Conservation (phyloP, 1,140 invertebrate species). For the Ceratina japonica region DNA sequence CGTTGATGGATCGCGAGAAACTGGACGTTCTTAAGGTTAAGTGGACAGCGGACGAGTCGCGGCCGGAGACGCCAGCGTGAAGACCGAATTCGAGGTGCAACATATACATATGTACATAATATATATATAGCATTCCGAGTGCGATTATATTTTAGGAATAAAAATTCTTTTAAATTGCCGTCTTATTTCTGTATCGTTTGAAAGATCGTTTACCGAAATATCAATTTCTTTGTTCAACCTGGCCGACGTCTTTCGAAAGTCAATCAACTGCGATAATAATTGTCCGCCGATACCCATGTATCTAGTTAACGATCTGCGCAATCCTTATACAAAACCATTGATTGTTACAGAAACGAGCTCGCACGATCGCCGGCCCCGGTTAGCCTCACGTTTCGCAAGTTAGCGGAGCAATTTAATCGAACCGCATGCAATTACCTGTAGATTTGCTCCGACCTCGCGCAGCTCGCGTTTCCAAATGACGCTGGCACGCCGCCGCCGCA, state of each 20-base stretch:
- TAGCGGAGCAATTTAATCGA: slow-evolving; percentile 39
- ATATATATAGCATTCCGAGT: too few relatives aligned
- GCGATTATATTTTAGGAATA: too few relatives aligned
- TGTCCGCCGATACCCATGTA: not conserved
- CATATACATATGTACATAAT: too few relatives aligned
- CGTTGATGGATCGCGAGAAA: slow-evolving; percentile 20
- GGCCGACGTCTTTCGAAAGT: too few relatives aligned
- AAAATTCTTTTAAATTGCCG: too few relatives aligned
- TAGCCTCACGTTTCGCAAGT: slow-evolving; percentile 17
- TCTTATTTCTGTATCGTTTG: too few relatives aligned
- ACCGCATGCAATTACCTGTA: slow-evolving; percentile 31
- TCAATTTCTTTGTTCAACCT: too few relatives aligned
- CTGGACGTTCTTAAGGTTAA: not conserved
- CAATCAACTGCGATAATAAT: not conserved
- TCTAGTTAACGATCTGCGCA: slow-evolving; percentile 27
- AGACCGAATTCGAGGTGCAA: not conserved
- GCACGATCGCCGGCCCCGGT: slow-evolving; percentile 12
- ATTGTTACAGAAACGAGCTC: slow-evolving; percentile 12
- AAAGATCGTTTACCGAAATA: too few relatives aligned
- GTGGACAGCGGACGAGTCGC: not conserved
- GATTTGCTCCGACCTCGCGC: not conserved
- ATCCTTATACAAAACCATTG: not conserved
- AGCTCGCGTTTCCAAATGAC: slow-evolving; percentile 22
- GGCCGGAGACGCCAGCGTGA: not conserved
- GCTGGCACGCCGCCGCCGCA: not conserved